Evolutionary conservation across 2,797 vertebrate genomes (phyloP).

Genomic region (Pangasius mekongensis): DNA sequence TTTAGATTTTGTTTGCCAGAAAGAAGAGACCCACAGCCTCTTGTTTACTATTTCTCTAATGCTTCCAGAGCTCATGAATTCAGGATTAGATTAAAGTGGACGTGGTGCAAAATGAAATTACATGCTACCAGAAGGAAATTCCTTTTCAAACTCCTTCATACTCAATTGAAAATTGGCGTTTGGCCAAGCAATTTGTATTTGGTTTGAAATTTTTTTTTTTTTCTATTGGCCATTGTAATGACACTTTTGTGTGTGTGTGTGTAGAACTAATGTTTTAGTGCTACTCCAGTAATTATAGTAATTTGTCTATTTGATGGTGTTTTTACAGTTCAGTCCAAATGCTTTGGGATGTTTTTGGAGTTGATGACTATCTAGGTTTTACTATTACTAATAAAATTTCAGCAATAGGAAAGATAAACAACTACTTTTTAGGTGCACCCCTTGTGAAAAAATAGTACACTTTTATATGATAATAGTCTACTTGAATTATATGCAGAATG

Average conservation of each 20-base stretch:
- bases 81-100: background rate
- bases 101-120: background rate
- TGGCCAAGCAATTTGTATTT: background rate
- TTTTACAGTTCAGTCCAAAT: background rate
- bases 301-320: conserved; percentile 19
- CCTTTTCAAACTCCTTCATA: background rate
- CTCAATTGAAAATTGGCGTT: background rate
- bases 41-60: conserved; percentile 14
- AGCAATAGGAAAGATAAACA: background rate
- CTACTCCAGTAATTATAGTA: conserved; percentile 10
- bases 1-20: background rate
- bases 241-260: background rate
- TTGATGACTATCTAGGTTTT: background rate
- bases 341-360: background rate
- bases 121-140: background rate
- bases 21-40: background rate
- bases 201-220: background rate
- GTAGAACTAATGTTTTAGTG: background rate
- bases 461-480: background rate
- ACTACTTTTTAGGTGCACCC: too few relatives aligned
- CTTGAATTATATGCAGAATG: background rate
- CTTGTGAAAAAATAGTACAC: background rate
- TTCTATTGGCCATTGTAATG: background rate
- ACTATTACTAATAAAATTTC: background rate
- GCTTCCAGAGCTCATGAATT: background rate